Evolutionary conservation across 2,113 vertebrate genomes (phyloP).

Genomic region (Hippocampus zosterae): DNA sequence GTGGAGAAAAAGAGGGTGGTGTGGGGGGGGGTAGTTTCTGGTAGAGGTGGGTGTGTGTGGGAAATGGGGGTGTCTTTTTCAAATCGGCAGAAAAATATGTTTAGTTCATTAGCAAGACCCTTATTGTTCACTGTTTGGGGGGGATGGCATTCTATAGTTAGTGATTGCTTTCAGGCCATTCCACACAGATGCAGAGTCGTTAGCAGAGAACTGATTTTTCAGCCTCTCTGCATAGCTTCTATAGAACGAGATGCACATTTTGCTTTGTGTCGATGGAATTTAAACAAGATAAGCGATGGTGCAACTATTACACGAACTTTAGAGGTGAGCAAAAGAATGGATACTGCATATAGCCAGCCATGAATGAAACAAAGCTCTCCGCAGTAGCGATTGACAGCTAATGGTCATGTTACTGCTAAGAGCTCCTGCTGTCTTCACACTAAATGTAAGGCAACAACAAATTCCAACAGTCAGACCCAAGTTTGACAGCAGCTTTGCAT

Average conservation of each 20-base stretch:
- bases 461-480: constrained; percentile 15
- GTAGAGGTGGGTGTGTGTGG: too few species aligned
- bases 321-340: background rate
- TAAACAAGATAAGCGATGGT: background rate
- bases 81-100: too few species aligned
- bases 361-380: background rate
- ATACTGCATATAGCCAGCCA: background rate
- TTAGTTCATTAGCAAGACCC: too few species aligned
- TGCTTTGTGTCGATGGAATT: background rate
- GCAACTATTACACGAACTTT: background rate
- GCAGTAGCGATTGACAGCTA: background rate
- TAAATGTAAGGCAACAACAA: constrained; percentile 6
- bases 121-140: too few species aligned
- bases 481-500: constrained; percentile 13
- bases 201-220: too few species aligned
- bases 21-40: too few species aligned
- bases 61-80: too few species aligned
- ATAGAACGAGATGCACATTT: background rate
- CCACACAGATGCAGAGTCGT: too few species aligned
- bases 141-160: too few species aligned
- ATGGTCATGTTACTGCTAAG: background rate
- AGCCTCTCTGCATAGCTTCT: too few species aligned
- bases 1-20: too few species aligned
- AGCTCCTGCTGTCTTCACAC: constrained; percentile 17
- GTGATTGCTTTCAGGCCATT: too few species aligned